Conservation (phyloP, 2,113 vertebrate species). For the Pristiophorus japonicus region DNA sequence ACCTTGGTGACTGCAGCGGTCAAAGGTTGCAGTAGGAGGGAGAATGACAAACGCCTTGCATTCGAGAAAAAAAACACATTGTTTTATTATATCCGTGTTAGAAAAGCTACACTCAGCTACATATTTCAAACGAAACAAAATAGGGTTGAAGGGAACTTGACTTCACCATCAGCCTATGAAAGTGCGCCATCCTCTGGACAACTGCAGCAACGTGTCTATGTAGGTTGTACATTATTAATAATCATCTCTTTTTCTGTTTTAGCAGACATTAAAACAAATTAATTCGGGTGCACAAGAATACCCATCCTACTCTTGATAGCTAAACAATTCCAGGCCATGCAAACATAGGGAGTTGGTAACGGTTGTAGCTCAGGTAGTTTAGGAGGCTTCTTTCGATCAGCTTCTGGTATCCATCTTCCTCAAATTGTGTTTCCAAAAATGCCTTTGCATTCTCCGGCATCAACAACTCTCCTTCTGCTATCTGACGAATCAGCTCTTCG, state of each 20-base stretch:
- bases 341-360: slow-evolving; percentile 79
- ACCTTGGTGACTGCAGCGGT: neutral
- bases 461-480: slow-evolving; percentile 50
- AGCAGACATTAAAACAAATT: neutral
- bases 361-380: slow-evolving; percentile 68
- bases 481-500: slow-evolving; percentile 46
- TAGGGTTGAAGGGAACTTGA: neutral
- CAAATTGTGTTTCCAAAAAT: slow-evolving; percentile 45
- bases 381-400: slow-evolving; percentile 58
- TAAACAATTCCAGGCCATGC: slow-evolving; percentile 57
- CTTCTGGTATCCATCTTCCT: slow-evolving; percentile 40
- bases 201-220: neutral
- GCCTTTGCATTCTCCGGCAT: slow-evolving; percentile 44
- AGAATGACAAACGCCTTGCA: neutral
- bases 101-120: neutral
- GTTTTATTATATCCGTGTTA: neutral
- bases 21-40: neutral
- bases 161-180: neutral
- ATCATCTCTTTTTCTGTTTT: neutral
- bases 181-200: slow-evolving; percentile 10
- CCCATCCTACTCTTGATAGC: neutral
- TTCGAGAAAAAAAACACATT: neutral
- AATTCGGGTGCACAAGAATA: neutral
- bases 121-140: neutral
- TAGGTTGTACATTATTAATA: neutral